Conservation (phyloP, 2,113 vertebrate genomes). For the Rhinoderma darwinii region DNA sequence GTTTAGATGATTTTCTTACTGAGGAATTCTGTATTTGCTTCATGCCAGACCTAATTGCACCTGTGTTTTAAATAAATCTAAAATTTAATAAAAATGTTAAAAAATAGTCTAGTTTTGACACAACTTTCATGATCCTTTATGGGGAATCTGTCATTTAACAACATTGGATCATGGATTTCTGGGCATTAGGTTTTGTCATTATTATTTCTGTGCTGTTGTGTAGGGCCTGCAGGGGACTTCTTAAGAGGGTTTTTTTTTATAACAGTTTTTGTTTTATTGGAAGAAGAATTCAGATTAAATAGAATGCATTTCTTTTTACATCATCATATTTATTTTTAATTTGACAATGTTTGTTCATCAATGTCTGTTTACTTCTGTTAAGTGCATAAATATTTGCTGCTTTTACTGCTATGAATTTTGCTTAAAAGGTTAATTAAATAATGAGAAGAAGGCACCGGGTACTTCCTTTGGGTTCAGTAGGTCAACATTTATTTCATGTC, state of each 20-base stretch:
- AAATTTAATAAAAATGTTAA: too few relatives aligned
- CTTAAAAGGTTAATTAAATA: background rate
- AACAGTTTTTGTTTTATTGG: too few relatives aligned
- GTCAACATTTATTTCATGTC: background rate
- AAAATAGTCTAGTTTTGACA: too few relatives aligned
- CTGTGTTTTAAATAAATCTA: too few relatives aligned
- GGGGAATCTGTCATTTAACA: too few relatives aligned
- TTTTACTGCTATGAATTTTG: background rate
- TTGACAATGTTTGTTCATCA: background rate
- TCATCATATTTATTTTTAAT: background rate
- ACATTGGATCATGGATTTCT: too few relatives aligned
- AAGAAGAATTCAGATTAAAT: background rate
- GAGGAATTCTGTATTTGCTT: too few relatives aligned
- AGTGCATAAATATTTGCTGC: background rate
- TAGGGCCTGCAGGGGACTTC: background rate
- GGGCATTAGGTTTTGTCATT: too few relatives aligned
- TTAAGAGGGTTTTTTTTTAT: background rate
- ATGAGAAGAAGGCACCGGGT: background rate
- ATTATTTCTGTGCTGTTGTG: too few relatives aligned
- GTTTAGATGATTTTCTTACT: too few relatives aligned
- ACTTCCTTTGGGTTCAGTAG: background rate
- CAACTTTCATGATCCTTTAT: too few relatives aligned
- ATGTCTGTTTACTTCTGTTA: background rate
- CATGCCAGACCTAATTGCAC: too few relatives aligned
- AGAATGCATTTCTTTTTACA: background rate